Conservation (phyloP, 2,797 vertebrate genomes). For the Sebastes nivosus region DNA sequence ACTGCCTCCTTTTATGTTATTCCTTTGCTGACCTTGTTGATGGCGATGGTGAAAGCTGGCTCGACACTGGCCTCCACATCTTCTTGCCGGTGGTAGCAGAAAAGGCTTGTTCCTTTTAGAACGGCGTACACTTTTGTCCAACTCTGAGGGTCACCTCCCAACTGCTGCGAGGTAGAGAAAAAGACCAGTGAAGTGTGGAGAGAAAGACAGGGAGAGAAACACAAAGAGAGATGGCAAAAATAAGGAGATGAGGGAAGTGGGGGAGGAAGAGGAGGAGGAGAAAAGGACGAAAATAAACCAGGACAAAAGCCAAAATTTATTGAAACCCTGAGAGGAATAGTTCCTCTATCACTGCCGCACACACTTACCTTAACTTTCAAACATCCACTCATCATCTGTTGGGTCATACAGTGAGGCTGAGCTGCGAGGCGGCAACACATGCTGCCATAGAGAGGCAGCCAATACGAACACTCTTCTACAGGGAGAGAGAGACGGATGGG, state of each 20-base stretch:
- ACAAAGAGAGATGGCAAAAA: slow-evolving; percentile 19
- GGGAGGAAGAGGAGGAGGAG: background rate
- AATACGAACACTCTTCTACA: slow-evolving; percentile 91
- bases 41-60: slow-evolving; percentile 88
- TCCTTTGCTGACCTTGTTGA: slow-evolving; percentile 88
- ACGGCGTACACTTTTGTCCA: slow-evolving; percentile 85
- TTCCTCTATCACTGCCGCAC: background rate
- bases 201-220: background rate
- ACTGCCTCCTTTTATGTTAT: background rate
- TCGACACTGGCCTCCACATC: slow-evolving; percentile 84
- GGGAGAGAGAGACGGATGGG: slow-evolving; percentile 6
- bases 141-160: slow-evolving; percentile 84
- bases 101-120: slow-evolving; percentile 90
- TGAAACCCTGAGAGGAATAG: background rate
- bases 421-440: slow-evolving; percentile 93
- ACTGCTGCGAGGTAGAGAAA: slow-evolving; percentile 72
- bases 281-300: slow-evolving; percentile 1
- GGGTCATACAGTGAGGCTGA: slow-evolving; percentile 92
- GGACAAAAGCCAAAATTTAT: background rate
- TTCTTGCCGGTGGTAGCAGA: slow-evolving; percentile 85
- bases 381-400: slow-evolving; percentile 86
- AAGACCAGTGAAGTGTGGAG: background rate
- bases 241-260: background rate
- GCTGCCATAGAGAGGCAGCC: slow-evolving; percentile 94
- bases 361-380: slow-evolving; percentile 88